Conservation (phyloP, 2,113 vertebrate genomes). For the Osmerus eperlanus region DNA sequence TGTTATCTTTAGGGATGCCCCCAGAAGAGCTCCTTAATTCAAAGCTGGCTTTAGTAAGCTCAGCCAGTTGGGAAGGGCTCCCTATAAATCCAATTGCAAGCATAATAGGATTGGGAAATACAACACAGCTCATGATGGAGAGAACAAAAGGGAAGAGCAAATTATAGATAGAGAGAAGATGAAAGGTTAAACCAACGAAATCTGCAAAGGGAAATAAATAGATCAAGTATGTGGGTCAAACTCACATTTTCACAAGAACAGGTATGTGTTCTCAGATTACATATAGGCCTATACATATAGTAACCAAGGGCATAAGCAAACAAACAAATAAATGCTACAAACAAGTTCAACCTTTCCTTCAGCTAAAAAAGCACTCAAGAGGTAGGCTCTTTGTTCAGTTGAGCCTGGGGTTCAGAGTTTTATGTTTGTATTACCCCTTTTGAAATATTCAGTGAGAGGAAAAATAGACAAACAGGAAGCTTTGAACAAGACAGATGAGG, state of each 20-base stretch:
- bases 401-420: slow-evolving; percentile 44
- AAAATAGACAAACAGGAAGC: slow-evolving; percentile 34
- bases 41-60: slow-evolving; percentile 71
- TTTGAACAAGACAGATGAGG: slow-evolving; percentile 3
- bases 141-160: slow-evolving; percentile 25
- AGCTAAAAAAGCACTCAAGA: slow-evolving; percentile 61
- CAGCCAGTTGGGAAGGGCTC: slow-evolving; percentile 69
- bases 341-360: slow-evolving; percentile 47
- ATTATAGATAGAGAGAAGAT: slow-evolving; percentile 13
- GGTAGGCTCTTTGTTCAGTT: slow-evolving; percentile 41
- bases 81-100: slow-evolving; percentile 70
- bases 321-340: slow-evolving; percentile 29
- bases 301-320: slow-evolving; percentile 25
- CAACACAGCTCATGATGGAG: slow-evolving; percentile 45
- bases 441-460: slow-evolving; percentile 56
- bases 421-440: slow-evolving; percentile 28
- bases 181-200: slow-evolving; percentile 9
- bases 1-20: slow-evolving; percentile 50
- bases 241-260: slow-evolving; percentile 16
- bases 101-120: slow-evolving; percentile 70
- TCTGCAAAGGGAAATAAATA: slow-evolving; percentile 12
- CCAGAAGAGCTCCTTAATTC: slow-evolving; percentile 67
- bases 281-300: neutral
- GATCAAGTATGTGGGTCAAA: neutral
- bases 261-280: slow-evolving; percentile 9